A percentile compares a stretch with the other conserved stretches of the same genome.
These are phyloP conservation scores for Orientallactaga bullata DNA, from an alignment of 2,113 vertebrate genomes.

Conservation along the genomic window DNA sequence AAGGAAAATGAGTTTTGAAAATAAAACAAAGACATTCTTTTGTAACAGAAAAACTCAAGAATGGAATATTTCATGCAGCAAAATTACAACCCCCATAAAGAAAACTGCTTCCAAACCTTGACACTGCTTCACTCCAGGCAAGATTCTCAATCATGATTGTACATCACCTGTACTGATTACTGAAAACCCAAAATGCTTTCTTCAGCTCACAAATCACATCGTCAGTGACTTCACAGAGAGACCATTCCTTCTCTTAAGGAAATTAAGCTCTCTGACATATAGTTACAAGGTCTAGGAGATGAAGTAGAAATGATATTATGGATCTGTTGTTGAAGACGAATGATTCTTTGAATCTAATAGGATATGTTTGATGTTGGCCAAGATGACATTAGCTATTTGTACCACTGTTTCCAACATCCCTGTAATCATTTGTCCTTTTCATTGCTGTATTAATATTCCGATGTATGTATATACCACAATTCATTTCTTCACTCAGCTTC, in stretches of 20 bases:
- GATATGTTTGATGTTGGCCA: neutral
- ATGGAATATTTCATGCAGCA: neutral
- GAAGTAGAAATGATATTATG: neutral
- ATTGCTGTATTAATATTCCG: neutral
- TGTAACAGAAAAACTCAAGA: neutral
- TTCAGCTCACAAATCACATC: neutral
- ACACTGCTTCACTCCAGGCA: no score
- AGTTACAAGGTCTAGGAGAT: neutral
- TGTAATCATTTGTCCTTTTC: neutral
- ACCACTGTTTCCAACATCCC: neutral
- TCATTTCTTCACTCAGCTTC: neutral
- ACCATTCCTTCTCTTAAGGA: neutral
- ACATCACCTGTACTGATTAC: neutral
- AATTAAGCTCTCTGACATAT: neutral
- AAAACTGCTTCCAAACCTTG: neutral
- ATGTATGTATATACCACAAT: neutral
- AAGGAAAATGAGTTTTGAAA: neutral
- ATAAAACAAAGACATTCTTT: slow-evolving; percentile 4
- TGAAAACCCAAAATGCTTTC: neutral
- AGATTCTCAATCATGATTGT: neutral
- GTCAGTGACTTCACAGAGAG: neutral
- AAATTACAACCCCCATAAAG: neutral
- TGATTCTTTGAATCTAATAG: neutral
- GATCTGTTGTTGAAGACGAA: neutral
- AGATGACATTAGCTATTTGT: neutral